Evolutionary conservation across 2,797 vertebrate species (phyloP).

Genomic region (Cheirogaleus major): DNA sequence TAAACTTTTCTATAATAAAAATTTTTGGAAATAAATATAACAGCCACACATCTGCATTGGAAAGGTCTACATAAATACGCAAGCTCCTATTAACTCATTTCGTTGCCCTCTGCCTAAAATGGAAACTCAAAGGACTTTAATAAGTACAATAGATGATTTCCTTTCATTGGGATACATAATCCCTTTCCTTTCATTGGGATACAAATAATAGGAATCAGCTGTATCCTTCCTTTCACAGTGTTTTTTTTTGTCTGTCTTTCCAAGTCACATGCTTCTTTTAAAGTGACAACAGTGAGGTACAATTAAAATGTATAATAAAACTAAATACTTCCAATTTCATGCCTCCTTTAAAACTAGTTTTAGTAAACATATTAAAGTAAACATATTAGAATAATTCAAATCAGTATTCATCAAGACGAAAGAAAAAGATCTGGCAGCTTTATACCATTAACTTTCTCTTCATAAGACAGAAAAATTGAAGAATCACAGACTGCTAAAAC

Average conservation of each 20-base stretch:
- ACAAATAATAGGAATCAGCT: no score
- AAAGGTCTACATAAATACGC: neutral
- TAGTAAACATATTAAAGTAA: constrained; percentile 26
- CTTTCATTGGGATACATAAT: neutral
- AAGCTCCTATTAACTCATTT: neutral
- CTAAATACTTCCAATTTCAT: constrained; percentile 32
- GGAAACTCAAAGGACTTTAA: constrained; percentile 26
- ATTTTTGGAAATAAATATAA: neutral
- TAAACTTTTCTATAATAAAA: constrained; percentile 52
- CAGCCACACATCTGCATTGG: neutral
- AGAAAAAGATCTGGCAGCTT: neutral
- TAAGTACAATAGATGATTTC: neutral
- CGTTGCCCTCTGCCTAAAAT: constrained; percentile 1
- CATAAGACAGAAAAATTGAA: constrained; percentile 13
- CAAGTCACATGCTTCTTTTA: constrained; percentile 15
- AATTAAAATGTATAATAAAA: constrained; percentile 53
- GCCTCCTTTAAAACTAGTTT: constrained; percentile 57
- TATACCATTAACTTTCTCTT: constrained; percentile 5
- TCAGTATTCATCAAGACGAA: constrained; percentile 23
- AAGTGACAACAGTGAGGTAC: neutral
- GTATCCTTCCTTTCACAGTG: constrained; percentile 22
- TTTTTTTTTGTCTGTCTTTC: neutral
- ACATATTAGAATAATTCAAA: constrained; percentile 36
- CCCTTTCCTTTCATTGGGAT: neutral
- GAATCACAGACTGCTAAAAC: neutral